Base-by-base conservation (phyloP, 2,888 invertebrate genomes). In the Smittia aterrima region DNA sequence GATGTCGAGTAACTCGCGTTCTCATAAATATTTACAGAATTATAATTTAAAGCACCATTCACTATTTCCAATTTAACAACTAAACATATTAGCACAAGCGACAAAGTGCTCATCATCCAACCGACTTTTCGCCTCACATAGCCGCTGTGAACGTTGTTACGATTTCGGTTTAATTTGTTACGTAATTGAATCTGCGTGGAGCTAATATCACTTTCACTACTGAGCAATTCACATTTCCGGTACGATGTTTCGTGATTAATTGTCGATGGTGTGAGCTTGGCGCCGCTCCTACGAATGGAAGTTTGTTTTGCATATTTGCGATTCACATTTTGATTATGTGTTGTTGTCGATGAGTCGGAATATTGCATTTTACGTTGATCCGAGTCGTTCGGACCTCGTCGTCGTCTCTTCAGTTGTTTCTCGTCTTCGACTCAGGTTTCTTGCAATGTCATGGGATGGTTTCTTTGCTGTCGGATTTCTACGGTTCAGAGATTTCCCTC, bases 11-110 rank as follows among this genome's bases (percentile, higher is more conserved):
- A 74, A 66, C 38, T 74, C 32, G 72, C 16, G 24, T 47, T 25
- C 7, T 72, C 25, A 22, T 72, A 20, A 72, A 27, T 27, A 72
- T 72, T 72, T 72, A 66, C 66, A 66, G 64, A 74, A 38, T 72
- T 72, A 54, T 54, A 72, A 72, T 62, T 72, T 74, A 74, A 64
- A 74, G 74, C 74, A 74, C 74, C 74, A 47, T 62, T 25, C 20
- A 66, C 74, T 38, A 40, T 54, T 38, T 72, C 72, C 38, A 62
- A 62, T 20, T 66, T 74, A 74, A 74, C 74, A 40, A 62, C 62
- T 74, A 74, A 18, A 74, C 74, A 66, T 25, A 27, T 27, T 25
- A 74, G 74, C 74, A 74, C 74, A 64, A 74, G 38, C 72, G 27
- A 13, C 6, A 71, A 32, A 20, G 47, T 16, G n/a, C 71, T 20